phyloP scores from a whole-genome alignment of 92 coral and sea anemone genomes.

The Porites evermanni region DNA sequence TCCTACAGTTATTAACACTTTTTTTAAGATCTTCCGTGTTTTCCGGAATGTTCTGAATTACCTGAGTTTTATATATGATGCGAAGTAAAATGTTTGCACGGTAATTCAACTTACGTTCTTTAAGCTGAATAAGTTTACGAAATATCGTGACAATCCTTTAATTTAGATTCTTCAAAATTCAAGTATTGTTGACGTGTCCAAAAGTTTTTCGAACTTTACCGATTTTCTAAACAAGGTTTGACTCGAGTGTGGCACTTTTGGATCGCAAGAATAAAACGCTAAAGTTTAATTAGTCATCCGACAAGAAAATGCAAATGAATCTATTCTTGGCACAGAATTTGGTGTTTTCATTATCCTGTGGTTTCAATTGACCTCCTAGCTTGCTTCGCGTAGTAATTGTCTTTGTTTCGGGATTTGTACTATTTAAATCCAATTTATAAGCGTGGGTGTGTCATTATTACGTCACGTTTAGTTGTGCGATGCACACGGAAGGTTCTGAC shows the following conservation, averaged over 20 bases:
- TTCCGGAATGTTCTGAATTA: background rate
- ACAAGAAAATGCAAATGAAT: background rate
- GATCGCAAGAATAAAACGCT: background rate
- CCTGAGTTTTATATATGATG: background rate
- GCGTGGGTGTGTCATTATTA: constrained; percentile 19
- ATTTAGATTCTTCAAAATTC: too few species aligned
- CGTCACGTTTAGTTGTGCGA: constrained; percentile 31
- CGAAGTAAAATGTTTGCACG: background rate
- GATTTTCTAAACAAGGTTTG: background rate
- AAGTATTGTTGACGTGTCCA: background rate
- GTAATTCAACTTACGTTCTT: background rate
- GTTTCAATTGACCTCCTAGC: constrained; percentile 37
- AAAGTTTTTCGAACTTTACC: background rate
- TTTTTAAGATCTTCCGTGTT: background rate
- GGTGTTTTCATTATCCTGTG: constrained; percentile 17
- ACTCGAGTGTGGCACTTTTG: background rate
- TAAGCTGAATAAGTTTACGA: background rate
- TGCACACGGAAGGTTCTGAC: constrained; percentile 23
- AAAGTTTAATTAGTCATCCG: background rate
- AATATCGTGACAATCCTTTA: background rate
- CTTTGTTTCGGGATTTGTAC: constrained; percentile 30
- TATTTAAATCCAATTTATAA: constrained; percentile 28
- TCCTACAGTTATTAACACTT: too few species aligned
- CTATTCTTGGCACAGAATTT: background rate
- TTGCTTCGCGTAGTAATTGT: constrained; percentile 6